Evolutionary conservation across 2,113 vertebrate species (phyloP).

Genomic region (Nicator chloris): DNA sequence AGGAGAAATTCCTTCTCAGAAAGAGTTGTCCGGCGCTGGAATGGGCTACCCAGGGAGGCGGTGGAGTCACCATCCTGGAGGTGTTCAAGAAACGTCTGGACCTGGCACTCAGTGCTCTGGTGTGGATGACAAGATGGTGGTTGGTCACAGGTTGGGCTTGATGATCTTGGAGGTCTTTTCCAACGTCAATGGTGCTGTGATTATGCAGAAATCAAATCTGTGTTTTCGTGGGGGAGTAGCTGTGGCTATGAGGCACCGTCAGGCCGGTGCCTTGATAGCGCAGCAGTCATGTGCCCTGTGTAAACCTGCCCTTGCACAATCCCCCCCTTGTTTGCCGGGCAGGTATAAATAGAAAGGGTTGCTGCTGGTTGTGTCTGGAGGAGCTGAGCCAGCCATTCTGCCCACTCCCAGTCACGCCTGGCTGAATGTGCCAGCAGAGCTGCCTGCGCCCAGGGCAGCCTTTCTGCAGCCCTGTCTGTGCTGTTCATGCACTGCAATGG

Average conservation of each 20-base stretch:
- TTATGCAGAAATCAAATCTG: fast-evolving
- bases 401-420: background rate
- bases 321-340: background rate
- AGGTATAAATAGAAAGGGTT: constrained; percentile 15
- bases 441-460: fast-evolving
- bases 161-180: background rate
- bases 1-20: background rate
- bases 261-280: fast-evolving
- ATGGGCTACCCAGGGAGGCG: background rate
- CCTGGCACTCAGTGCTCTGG: background rate
- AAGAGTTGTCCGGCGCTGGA: background rate
- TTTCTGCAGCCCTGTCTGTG: fast-evolving
- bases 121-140: background rate
- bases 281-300: background rate
- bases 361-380: background rate
- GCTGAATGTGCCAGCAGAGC: background rate
- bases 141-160: background rate
- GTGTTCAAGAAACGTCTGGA: fast-evolving
- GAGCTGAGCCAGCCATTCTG: background rate
- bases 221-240: background rate
- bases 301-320: constrained; percentile 16
- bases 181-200: too few species aligned
- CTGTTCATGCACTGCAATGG: fast-evolving
- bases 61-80: background rate
- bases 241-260: background rate